These are phyloP conservation scores for Megamerina dolium DNA, from an alignment of 2,888 invertebrate genomes.

Conservation along the genomic window DNA sequence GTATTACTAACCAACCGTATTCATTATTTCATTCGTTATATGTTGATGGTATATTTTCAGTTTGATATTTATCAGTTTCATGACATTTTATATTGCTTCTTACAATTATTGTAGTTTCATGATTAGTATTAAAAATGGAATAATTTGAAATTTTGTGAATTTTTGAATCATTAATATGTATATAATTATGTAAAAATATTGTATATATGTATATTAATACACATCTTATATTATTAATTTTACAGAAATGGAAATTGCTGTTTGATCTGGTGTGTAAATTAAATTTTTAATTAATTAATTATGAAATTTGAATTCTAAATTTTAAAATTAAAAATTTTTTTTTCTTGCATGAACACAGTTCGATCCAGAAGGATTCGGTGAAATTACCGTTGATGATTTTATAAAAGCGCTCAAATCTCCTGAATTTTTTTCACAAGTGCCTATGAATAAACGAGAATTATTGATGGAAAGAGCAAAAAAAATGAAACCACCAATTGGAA, in stretches of 20 bases:
- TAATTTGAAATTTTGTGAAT: no score
- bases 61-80: no score
- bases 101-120: no score
- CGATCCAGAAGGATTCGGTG: slow-evolving; percentile 89
- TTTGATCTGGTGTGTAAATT: slow-evolving; percentile 72
- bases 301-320: no score
- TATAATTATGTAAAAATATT: neutral
- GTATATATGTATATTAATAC: neutral
- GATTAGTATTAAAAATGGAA: no score
- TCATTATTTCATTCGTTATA: no score
- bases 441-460: slow-evolving; percentile 68
- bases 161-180: neutral
- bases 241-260: slow-evolving; percentile 83
- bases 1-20: no score
- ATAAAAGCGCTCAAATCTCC: slow-evolving; percentile 67
- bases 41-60: no score
- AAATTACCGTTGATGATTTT: slow-evolving; percentile 84
- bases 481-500: slow-evolving; percentile 54
- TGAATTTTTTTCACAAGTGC: slow-evolving; percentile 72
- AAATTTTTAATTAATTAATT: no score
- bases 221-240: slow-evolving; percentile 24
- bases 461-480: slow-evolving; percentile 67
- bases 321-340: no score
- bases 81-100: no score
- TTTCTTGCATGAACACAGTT: slow-evolving; percentile 64